Evolutionary conservation across 2,888 invertebrate species (phyloP).

Genomic region (Catocala fraxini): DNA sequence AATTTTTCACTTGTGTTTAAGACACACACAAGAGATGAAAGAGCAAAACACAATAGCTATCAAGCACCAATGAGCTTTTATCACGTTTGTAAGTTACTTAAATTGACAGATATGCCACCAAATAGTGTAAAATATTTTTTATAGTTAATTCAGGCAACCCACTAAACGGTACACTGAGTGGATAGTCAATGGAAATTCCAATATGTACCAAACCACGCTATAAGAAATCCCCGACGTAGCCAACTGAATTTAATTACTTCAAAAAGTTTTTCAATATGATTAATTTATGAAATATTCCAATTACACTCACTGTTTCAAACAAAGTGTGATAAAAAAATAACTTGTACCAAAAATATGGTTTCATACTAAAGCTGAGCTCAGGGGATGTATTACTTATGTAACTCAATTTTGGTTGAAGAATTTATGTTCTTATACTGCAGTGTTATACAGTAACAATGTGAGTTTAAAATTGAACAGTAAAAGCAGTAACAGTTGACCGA

Average conservation of each 20-base stretch:
- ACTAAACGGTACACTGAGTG: constrained; percentile 31
- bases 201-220: constrained; percentile 39
- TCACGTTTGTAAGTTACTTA: constrained; percentile 23
- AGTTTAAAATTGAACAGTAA: not conserved
- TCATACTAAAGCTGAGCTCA: too few species aligned
- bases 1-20: too few species aligned
- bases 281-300: constrained; percentile 56
- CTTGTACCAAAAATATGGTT: too few species aligned
- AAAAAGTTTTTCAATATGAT: constrained; percentile 61
- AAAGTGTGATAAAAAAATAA: constrained; percentile 1
- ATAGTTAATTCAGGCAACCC: constrained; percentile 40
- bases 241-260: constrained; percentile 50
- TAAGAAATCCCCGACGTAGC: constrained; percentile 44
- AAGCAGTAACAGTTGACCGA: constrained; percentile 5
- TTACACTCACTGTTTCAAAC: constrained; percentile 29
- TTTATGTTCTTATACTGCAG: not conserved
- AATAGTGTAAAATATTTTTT: constrained; percentile 18
- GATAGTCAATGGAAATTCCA: constrained; percentile 48
- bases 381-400: too few species aligned
- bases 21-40: too few species aligned
- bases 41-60: too few species aligned
- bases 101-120: constrained; percentile 34
- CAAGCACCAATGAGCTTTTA: too few species aligned
- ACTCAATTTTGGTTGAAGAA: not conserved
- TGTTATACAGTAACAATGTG: too few species aligned